Evolutionary conservation across 2,797 vertebrate species (phyloP), one percentile per base, ranked within the genome.

Genomic region (Labroides dimidiatus): DNA sequence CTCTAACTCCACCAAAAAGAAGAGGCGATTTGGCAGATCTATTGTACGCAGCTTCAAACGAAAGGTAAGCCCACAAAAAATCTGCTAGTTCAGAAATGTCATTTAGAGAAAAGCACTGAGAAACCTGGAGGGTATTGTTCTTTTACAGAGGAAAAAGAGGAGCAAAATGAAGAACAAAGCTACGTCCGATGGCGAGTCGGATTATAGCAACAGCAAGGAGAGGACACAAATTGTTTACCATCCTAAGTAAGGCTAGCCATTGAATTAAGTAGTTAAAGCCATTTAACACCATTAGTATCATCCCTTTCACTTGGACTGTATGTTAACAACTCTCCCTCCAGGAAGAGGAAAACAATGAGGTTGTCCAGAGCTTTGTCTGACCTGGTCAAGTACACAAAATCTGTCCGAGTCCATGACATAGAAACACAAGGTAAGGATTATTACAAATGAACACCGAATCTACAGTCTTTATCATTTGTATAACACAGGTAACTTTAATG

Each of bases 381-480:
- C 89, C 93, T 99, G 74, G 96, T 99, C 87, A 97, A 97, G 77
- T 99, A 99, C 86, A 99, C 97, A 0, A 97, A 97, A 81, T 98
- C 97, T 6, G 97, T 99, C 61, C 96, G 95, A 51, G 92, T 92
- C 66, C 96, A 97, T 6, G 97, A 99, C 27, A 95, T 98, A 69
- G 97, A 98, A 86, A 92, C 92, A 10, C 97, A 98, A 94, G 94
- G 96, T 97, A 78, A 85, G 43, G 7, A n/a, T 13, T 33, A 23
- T 50, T 21, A 6, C 44, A 49, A 16, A 6, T 21, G 0, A 33
- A 48, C 7, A 39, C 24, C 10, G 30, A 20, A 45, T 20, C 7
- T 14, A n/a, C 15, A 17, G 16, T 23, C 8, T 27, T 9, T 33
- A 33, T 33, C 30, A 33, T 33, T 33, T 33, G 30, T 9, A 1